Base-by-base conservation (phyloP, 2,888 invertebrate genomes). In the Netelia melanura region DNA sequence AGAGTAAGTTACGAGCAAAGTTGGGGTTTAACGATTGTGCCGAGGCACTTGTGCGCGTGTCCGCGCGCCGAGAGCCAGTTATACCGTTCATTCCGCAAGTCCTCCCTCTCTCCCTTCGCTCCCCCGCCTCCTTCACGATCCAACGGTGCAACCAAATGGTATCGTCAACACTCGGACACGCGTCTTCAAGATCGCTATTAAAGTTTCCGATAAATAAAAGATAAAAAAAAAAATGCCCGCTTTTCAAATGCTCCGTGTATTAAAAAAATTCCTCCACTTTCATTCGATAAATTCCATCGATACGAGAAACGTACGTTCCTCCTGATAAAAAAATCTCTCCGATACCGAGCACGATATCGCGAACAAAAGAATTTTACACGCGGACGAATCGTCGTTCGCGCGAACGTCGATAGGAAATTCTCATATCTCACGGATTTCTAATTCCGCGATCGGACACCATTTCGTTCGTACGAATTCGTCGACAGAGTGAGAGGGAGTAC, bases 1-100 rank as follows among this genome's bases (percentile, higher is more conserved):
- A 85, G 87, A 85, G 79, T 85, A 86, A 87, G 83, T 88, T 89
- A 89, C 87, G 87, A 80, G 61, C 75, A 38, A 88, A 87, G 84
- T 88, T 86, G 84, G 56, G 3, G 83, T 86, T 89, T 87, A 89
- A 88, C 87, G 85, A 87, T 87, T 85, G 77, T 71, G 75, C 81
- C 79, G 48, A 77, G 76, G 75, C 78, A 54, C 75, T 68, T 76
- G 75, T 75, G 54, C 54, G 54, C 62, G 38, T 17, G 38, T 75
- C 30, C 14, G 43, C n/a, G 62, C 25, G 23, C 3, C 11, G 38
- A 17, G 25, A 3, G n/a, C 11, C 17, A 43, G 44, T 58, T 21
- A 54, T 21, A 10, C 25, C 30, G 52, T 25, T 71, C 52, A 52
- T 54, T 21, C 64, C 17, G 21, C 48, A 11, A 48, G 43, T n/a